Conservation (phyloP, 2,113 vertebrate genomes). For the Rutilus rutilus region DNA sequence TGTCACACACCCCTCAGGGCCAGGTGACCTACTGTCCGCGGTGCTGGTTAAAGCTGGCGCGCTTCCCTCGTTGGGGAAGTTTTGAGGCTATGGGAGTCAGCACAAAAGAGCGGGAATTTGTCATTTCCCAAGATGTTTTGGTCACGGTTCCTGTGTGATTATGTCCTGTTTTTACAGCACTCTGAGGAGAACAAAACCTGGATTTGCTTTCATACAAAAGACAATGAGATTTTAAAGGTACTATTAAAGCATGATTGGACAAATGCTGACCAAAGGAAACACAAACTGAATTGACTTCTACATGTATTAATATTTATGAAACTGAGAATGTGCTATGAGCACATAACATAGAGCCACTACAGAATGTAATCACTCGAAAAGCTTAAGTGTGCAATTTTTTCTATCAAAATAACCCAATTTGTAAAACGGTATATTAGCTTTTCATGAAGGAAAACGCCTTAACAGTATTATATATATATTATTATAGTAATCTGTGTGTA, state of each 20-base stretch:
- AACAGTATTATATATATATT: conserved; percentile 36
- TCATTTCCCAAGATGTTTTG: background rate
- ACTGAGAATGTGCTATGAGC: background rate
- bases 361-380: conserved; percentile 15
- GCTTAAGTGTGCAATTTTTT: conserved; percentile 34
- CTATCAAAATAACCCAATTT: background rate
- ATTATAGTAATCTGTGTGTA: background rate
- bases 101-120: background rate
- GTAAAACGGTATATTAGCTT: conserved; percentile 15
- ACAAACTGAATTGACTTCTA: conserved; percentile 15
- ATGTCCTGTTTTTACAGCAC: background rate
- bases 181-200: background rate
- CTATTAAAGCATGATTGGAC: background rate
- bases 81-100: conserved; percentile 29
- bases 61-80: conserved; percentile 71
- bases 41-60: conserved; percentile 77
- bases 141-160: background rate
- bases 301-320: conserved; percentile 22
- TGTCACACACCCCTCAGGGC: conserved; percentile 64
- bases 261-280: conserved; percentile 4
- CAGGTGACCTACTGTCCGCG: conserved; percentile 74
- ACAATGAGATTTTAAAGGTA: background rate
- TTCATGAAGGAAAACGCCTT: conserved; percentile 11
- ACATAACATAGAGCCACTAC: conserved; percentile 37
- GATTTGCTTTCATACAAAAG: background rate